Percentiles rank a stretch among this genome's conserved stretches.
These are phyloP conservation scores for Leptobrachium leishanense DNA, from an alignment of 2,113 vertebrate genomes.

Conservation along the genomic window DNA sequence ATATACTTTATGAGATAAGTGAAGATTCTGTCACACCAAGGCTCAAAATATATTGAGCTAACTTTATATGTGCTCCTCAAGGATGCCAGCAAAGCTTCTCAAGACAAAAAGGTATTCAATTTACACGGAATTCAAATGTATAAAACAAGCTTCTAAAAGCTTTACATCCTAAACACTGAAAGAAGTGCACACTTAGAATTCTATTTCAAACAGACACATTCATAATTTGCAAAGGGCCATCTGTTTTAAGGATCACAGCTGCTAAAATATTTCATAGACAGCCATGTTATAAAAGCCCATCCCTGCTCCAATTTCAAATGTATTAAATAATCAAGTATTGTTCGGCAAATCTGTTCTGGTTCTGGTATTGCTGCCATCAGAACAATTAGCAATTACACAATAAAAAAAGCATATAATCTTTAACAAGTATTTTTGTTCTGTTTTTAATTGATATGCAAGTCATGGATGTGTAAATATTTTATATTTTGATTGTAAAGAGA, in stretches of 20 bases:
- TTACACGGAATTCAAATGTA: slow-evolving; percentile 8
- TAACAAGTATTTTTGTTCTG: too few species aligned
- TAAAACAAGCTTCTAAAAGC: slow-evolving; percentile 32
- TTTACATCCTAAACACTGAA: slow-evolving; percentile 23
- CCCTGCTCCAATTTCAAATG: slow-evolving; percentile 28
- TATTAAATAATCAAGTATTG: slow-evolving; percentile 12
- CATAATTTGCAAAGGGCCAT: slow-evolving; percentile 30
- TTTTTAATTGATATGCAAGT: too few species aligned
- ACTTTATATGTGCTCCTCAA: too few species aligned
- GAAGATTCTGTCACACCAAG: too few species aligned
- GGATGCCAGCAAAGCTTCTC: not conserved
- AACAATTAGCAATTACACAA: not conserved
- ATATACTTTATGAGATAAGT: too few species aligned
- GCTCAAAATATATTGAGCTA: too few species aligned
- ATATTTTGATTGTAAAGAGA: too few species aligned
- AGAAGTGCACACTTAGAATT: slow-evolving; percentile 19
- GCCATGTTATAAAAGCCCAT: slow-evolving; percentile 31
- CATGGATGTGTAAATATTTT: too few species aligned
- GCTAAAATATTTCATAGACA: slow-evolving; percentile 41
- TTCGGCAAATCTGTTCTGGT: slow-evolving; percentile 6
- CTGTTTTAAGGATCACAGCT: slow-evolving; percentile 39
- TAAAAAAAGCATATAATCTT: not conserved
- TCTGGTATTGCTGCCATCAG: slow-evolving; percentile 20
- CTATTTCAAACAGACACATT: slow-evolving; percentile 28
- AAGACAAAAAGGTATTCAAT: not conserved